Percentiles rank a stretch among this genome's conserved stretches.
These are phyloP conservation scores for Seriola aureovittata DNA, from an alignment of 2,113 vertebrate species.

Conservation along the genomic window DNA sequence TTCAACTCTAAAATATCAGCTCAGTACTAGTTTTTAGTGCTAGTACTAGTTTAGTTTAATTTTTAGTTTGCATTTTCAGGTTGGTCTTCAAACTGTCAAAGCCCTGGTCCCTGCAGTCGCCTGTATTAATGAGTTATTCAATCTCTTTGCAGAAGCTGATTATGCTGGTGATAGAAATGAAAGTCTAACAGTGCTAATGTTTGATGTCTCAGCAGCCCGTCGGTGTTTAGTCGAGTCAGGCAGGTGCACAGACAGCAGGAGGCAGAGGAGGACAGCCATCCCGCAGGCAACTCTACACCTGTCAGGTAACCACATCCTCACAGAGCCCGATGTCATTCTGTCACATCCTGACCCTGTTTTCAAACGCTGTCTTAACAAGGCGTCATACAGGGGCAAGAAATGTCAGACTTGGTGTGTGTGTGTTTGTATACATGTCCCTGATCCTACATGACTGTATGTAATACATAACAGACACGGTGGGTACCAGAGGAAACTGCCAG, in stretches of 20 bases:
- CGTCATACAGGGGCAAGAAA: no score
- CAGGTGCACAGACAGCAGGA: constrained; percentile 87
- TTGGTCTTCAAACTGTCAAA: no score
- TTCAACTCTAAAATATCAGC: no score
- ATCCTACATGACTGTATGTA: neutral
- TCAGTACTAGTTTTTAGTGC: no score
- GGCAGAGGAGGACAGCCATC: constrained; percentile 70
- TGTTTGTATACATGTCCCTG: no score
- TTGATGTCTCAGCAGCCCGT: constrained; percentile 71
- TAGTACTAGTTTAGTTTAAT: no score
- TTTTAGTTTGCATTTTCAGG: no score
- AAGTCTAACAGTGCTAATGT: neutral
- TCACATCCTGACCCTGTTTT: neutral
- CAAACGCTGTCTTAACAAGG: no score
- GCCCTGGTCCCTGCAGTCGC: no score
- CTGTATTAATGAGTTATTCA: no score
- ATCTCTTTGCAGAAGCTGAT: no score
- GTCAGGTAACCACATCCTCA: constrained; percentile 83
- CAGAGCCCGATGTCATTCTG: neutral
- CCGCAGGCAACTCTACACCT: constrained; percentile 57
- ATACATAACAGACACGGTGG: neutral
- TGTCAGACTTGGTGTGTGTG: no score
- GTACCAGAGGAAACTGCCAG: neutral
- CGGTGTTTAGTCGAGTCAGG: constrained; percentile 90
- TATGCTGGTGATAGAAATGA: neutral